These are phyloP conservation scores for Dendrolimus punctatus DNA, from an alignment of 1,140 invertebrate genomes.

Conservation along the genomic window DNA sequence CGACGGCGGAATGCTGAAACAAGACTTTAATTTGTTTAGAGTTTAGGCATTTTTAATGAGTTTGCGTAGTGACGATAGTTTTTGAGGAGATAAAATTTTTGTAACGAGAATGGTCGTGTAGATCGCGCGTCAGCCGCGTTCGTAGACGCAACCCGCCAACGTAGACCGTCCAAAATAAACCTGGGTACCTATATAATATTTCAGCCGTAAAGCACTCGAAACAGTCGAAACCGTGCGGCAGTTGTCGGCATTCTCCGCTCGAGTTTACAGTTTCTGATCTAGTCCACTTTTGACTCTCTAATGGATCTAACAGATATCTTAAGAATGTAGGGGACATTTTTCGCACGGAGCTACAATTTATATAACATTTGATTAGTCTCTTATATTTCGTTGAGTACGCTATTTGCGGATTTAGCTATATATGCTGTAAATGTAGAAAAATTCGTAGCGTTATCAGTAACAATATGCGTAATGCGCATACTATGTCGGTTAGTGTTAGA, in stretches of 20 bases:
- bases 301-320: not conserved
- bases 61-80: not conserved
- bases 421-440: conserved; percentile 5
- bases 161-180: conserved; percentile 58
- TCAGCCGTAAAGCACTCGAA: conserved; percentile 42
- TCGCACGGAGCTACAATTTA: no score
- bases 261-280: conserved; percentile 5
- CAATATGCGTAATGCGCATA: conserved; percentile 6
- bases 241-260: conserved; percentile 20
- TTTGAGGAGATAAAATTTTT: conserved; percentile 6
- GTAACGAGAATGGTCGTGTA: conserved; percentile 20
- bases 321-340: not conserved
- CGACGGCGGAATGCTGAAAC: no score
- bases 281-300: conserved; percentile 3
- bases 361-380: no score
- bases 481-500: conserved; percentile 13
- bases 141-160: conserved; percentile 50
- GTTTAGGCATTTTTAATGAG: not conserved
- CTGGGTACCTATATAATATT: conserved; percentile 47
- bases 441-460: conserved; percentile 6
- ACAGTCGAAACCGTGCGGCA: conserved; percentile 24
- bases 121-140: conserved; percentile 29
- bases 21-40: no score
- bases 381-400: not conserved
- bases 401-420: conserved; percentile 2